These are phyloP conservation scores for Sylvicapra grimmia DNA, from an alignment of 2,113 vertebrate species.

Conservation along the genomic window DNA sequence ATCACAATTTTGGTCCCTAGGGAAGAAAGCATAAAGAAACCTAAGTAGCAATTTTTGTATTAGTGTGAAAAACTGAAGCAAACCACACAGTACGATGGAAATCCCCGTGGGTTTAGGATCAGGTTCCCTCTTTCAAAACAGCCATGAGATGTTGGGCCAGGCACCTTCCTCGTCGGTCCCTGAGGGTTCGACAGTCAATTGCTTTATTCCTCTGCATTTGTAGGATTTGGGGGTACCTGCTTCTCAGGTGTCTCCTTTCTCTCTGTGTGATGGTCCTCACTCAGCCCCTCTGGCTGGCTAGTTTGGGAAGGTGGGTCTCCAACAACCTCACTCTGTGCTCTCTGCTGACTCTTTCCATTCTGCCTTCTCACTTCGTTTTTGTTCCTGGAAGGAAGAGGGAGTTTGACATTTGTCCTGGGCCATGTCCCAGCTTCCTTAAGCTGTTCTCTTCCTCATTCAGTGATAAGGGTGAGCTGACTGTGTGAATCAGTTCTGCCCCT, in stretches of 20 bases:
- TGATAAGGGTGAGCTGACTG: neutral
- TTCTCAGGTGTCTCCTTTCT: neutral
- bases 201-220: neutral
- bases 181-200: neutral
- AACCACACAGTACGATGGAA: neutral
- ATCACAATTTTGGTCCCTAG: neutral
- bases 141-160: neutral
- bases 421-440: constrained; percentile 3
- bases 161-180: neutral
- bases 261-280: too few species aligned
- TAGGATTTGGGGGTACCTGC: neutral
- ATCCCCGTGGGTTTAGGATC: neutral
- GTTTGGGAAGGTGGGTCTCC: neutral
- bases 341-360: too few species aligned
- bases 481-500: neutral
- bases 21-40: constrained; percentile 4
- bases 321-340: accelerated
- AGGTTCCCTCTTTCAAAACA: neutral
- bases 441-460: neutral
- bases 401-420: constrained; percentile 20
- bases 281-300: neutral
- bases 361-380: neutral
- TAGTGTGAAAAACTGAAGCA: neutral
- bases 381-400: constrained; percentile 10
- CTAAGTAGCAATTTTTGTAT: neutral